These are phyloP conservation scores for Panthera tigris DNA, from an alignment of 2,113 vertebrate species.

Conservation along the genomic window DNA sequence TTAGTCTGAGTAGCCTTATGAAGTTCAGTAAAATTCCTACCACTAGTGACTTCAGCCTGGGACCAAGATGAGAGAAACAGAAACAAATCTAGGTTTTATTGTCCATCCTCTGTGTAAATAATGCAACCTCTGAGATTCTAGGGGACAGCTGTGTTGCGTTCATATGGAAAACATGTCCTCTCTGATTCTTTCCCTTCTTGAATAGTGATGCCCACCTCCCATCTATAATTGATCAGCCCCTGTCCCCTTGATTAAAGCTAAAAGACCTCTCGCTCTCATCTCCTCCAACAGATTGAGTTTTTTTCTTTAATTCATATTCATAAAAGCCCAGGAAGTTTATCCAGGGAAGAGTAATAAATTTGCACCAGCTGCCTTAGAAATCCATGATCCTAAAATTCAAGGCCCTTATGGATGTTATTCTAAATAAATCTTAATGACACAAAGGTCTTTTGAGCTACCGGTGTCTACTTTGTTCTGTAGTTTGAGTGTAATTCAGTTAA, in stretches of 20 bases:
- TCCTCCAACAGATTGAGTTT: neutral
- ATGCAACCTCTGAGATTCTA: neutral
- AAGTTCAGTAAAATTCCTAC: neutral
- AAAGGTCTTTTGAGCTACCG: neutral
- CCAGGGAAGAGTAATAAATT: neutral
- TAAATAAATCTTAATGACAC: neutral
- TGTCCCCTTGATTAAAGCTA: neutral
- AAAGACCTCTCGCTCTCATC: neutral
- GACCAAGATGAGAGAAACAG: neutral
- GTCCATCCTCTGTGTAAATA: neutral
- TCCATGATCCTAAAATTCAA: neutral
- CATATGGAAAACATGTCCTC: neutral
- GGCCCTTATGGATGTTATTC: neutral
- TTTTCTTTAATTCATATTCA: neutral
- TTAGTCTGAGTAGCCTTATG: neutral
- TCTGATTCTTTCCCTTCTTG: neutral
- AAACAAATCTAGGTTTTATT: neutral
- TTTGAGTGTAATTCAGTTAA: neutral
- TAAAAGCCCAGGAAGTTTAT: constrained; percentile 21
- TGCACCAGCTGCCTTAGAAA: constrained; percentile 28
- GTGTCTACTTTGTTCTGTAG: neutral
- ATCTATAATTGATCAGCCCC: neutral
- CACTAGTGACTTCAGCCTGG: neutral
- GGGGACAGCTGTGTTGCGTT: neutral
- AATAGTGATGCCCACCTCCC: neutral